These are phyloP conservation scores for Drosophila quinaria DNA, from an alignment of 2,888 invertebrate species.

Conservation along the genomic window DNA sequence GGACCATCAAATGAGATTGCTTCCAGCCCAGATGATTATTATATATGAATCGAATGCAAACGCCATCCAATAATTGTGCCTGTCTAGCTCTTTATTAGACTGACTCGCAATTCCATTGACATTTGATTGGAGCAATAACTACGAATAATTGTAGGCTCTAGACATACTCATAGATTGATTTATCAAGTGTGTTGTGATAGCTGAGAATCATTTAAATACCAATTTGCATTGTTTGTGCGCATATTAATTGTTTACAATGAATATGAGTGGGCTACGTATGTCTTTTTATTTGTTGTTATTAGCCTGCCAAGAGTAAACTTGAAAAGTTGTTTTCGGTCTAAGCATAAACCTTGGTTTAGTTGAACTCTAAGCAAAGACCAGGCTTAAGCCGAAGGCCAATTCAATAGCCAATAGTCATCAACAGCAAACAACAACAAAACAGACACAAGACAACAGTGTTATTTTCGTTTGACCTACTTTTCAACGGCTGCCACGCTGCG, in stretches of 20 bases:
- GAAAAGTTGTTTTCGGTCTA: slow-evolving; percentile 34
- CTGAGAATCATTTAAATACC: slow-evolving; percentile 13
- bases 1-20: slow-evolving; percentile 4
- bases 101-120: slow-evolving; percentile 22
- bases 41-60: slow-evolving; percentile 5
- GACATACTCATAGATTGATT: slow-evolving; percentile 9
- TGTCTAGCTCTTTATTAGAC: slow-evolving; percentile 12
- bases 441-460: slow-evolving; percentile 36
- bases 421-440: slow-evolving; percentile 16
- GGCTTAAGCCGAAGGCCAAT: slow-evolving; percentile 38
- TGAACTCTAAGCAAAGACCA: slow-evolving; percentile 32
- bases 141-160: slow-evolving; percentile 6
- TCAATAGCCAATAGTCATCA: slow-evolving; percentile 1
- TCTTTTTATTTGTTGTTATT: slow-evolving; percentile 2
- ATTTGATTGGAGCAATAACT: slow-evolving; percentile 32
- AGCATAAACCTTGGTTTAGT: slow-evolving; percentile 41
- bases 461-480: slow-evolving; percentile 69
- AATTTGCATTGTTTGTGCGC: slow-evolving; percentile 38
- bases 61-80: slow-evolving; percentile 12
- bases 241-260: slow-evolving; percentile 30
- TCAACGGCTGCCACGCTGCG: slow-evolving; percentile 49
- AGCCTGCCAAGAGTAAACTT: slow-evolving; percentile 21
- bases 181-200: slow-evolving; percentile 31
- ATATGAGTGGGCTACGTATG: slow-evolving; percentile 2
- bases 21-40: not conserved